A percentile compares a stretch with the other conserved stretches of the same genome.
Evolutionary conservation across 2,113 vertebrate genomes (phyloP).

Genomic region (Thamnaconus septentrionalis): DNA sequence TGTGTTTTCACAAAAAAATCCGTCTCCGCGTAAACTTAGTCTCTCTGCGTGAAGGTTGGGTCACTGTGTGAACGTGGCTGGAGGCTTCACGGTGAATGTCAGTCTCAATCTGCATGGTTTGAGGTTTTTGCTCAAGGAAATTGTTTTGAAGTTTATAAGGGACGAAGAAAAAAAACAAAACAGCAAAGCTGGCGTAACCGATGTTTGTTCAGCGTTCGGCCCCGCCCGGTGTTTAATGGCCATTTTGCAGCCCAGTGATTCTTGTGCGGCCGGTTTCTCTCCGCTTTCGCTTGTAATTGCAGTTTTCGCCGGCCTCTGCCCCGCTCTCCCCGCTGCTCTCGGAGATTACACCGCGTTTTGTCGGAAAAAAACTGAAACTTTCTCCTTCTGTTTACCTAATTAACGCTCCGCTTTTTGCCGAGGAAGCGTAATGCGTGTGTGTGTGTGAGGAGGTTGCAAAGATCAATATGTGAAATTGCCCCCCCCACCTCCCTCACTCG

Average conservation of each 20-base stretch:
- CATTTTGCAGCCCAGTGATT: constrained; percentile 10
- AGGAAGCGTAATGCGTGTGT: no score
- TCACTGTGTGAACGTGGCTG: no score
- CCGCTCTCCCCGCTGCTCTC: neutral
- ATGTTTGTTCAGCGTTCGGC: no score
- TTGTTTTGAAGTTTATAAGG: constrained; percentile 3
- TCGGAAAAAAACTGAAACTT: neutral
- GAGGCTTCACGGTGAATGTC: no score
- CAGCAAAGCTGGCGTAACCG: constrained; percentile 14
- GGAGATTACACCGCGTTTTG: neutral
- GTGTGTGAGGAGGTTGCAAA: no score
- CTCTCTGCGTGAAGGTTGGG: no score
- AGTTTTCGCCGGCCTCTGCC: neutral
- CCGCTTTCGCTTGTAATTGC: constrained; percentile 16
- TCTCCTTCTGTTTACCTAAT: neutral
- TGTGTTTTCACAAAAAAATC: no score
- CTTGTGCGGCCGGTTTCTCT: constrained; percentile 6
- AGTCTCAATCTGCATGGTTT: no score
- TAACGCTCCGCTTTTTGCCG: neutral
- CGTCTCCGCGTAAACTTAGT: no score
- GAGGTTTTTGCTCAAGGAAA: neutral
- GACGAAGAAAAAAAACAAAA: neutral
- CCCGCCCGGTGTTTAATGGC: constrained; percentile 8
- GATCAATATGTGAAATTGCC: no score
- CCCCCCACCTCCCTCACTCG: no score